A percentile compares a stretch with the other conserved stretches of the same genome.
Conservation (phyloP, 2,113 vertebrate genomes). For the Heterotis niloticus region DNA sequence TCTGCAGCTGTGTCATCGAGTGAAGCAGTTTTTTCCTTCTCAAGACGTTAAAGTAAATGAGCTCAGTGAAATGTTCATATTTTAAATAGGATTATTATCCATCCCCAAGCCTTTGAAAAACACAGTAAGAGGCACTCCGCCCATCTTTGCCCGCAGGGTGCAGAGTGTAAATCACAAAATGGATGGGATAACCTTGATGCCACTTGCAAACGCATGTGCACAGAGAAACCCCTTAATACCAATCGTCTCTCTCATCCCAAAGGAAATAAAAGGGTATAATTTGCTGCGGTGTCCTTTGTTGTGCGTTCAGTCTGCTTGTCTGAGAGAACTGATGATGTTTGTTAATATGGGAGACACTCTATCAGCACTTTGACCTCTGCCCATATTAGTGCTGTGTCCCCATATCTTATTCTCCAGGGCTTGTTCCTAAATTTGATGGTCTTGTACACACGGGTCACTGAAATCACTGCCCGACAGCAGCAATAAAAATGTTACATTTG, state of each 20-base stretch:
- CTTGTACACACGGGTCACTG: too few species aligned
- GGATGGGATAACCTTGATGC: not conserved
- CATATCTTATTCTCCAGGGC: too few species aligned
- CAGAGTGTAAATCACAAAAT: conserved; percentile 2
- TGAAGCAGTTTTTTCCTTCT: not conserved
- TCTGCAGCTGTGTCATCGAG: too few species aligned
- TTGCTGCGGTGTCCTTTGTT: not conserved
- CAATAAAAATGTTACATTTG: too few species aligned
- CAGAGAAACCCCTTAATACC: not conserved
- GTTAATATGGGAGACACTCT: not conserved
- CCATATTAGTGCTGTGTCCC: too few species aligned
- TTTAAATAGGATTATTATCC: not conserved
- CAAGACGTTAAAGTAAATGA: not conserved
- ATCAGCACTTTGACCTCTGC: not conserved
- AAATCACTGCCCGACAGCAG: too few species aligned
- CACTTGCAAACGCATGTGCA: not conserved
- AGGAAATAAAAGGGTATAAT: not conserved
- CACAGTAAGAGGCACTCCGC: not conserved
- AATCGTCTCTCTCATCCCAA: not conserved
- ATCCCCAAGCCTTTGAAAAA: not conserved
- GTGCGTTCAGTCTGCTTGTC: not conserved
- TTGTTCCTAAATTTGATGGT: too few species aligned
- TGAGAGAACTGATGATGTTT: not conserved
- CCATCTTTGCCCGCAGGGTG: not conserved
- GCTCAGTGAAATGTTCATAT: not conserved